Evolutionary conservation across 1,140 invertebrate genomes (phyloP).

Genomic region (Subanguina moxae): DNA sequence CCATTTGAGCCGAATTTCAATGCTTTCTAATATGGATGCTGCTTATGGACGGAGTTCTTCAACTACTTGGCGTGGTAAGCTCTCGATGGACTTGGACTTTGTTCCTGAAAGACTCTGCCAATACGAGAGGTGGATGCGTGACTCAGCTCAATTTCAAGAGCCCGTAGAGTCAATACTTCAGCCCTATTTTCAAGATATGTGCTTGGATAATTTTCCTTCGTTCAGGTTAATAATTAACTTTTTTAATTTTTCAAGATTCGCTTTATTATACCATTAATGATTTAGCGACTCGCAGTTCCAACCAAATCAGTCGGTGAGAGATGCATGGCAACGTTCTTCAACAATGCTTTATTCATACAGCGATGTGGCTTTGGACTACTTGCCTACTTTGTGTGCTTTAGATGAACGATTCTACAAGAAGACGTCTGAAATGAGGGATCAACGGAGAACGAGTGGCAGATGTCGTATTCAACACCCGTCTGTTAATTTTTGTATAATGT

Average conservation of each 20-base stretch:
- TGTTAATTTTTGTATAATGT: not conserved
- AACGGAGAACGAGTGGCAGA: not conserved
- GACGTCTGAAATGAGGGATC: not conserved
- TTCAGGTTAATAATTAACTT: too few species aligned
- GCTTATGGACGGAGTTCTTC: not conserved
- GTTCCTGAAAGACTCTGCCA: not conserved
- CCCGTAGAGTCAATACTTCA: too few species aligned
- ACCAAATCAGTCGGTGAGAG: too few species aligned
- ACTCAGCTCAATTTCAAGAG: too few species aligned
- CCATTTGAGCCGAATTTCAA: not conserved
- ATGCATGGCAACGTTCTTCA: too few species aligned
- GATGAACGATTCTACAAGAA: not conserved
- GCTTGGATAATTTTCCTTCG: too few species aligned
- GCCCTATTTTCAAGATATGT: too few species aligned
- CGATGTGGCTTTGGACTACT: not conserved
- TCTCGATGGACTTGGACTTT: not conserved
- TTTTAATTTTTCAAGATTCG: too few species aligned
- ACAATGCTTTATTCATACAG: not conserved
- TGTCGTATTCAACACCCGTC: not conserved
- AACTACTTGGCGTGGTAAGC: not conserved
- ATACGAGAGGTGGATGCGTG: too few species aligned
- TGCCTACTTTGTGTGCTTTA: slow-evolving; percentile 1
- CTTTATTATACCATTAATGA: not conserved
- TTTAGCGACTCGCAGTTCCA: not conserved
- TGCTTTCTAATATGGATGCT: not conserved